These are phyloP conservation scores for Endomychus coccineus DNA, from an alignment of 2,888 invertebrate species.

Conservation along the genomic window DNA sequence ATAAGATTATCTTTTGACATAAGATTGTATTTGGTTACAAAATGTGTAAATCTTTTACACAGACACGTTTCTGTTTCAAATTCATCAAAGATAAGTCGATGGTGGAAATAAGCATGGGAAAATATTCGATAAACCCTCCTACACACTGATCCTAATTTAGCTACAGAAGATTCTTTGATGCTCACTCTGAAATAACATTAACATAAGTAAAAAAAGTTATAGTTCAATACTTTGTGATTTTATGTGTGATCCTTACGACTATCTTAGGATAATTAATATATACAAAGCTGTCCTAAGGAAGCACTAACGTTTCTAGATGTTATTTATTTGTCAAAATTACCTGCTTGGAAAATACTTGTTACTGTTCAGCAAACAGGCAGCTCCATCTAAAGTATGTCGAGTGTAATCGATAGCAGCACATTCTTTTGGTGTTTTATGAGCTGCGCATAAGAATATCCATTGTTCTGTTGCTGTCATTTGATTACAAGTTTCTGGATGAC, in stretches of 20 bases:
- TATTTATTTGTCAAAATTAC: constrained; percentile 50
- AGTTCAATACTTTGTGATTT: not conserved
- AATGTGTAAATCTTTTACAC: constrained; percentile 93
- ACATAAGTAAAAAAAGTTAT: constrained; percentile 1
- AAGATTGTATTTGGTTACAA: constrained; percentile 96
- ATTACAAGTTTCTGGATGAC: constrained; percentile 93
- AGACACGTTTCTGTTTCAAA: constrained; percentile 95
- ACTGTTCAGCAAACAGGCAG: constrained; percentile 96
- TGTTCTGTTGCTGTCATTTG: constrained; percentile 99
- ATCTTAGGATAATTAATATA: no score
- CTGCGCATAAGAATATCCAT: constrained; percentile 99
- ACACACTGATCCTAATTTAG: constrained; percentile 97
- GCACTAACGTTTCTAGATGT: no score
- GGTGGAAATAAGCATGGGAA: constrained; percentile 99
- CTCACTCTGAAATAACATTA: constrained; percentile 68
- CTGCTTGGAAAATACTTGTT: constrained; percentile 99
- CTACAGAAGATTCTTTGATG: constrained; percentile 97
- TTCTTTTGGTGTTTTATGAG: constrained; percentile 99
- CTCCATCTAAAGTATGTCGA: constrained; percentile 96
- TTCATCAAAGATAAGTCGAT: constrained; percentile 91
- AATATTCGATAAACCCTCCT: constrained; percentile 98
- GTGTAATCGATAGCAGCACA: constrained; percentile 99
- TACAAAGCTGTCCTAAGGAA: no score
- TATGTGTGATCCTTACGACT: no score
- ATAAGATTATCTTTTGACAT: constrained; percentile 99